Evolutionary conservation across 1,140 invertebrate species (phyloP), one percentile per base, ranked within the genome.

Genomic region (Anthonomus grandis): DNA sequence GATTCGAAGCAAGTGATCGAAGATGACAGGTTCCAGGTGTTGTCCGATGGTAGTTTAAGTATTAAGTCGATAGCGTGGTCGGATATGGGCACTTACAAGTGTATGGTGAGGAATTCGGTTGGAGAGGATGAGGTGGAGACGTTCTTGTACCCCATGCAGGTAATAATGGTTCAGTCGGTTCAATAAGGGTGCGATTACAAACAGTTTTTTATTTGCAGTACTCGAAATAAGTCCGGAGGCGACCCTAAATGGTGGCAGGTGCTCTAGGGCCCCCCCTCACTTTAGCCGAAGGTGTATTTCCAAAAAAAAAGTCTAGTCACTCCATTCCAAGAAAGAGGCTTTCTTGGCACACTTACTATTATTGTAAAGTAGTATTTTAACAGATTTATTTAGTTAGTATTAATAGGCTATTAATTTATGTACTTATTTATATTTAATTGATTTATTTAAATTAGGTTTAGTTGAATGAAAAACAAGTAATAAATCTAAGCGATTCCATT

Each of bases 81-180:
- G 10, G 87, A 92, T 67, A 92, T 93, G 89, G 90, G 89, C 21
- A 76, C 75, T 8, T 93, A 85, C 75, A 83, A 78, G 2, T 94
- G 90, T 66, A 75, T 82, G 1, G 88, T 85, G 3, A 78, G 81
- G 54, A 91, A 90, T 70, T 63, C 73, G 1, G 73, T 79, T 23
- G 86, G 86, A 8, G 77, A 81, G 42, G 86, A 88, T 61, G 72
- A 75, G 2, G 76, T 76, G 1, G 75, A 79, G 17, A 87, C 87
- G 12, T 93, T 93, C 74, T 69, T 93, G 6, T 93, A 93, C 69
- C 88, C 90, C 9, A 76, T 86, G 72, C 67, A 77, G 72, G 82
- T 83, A 74, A 78, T 75, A 74, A 24, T 4, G 47, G 31, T 10
- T 50, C 15, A 51, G 27, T 19, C 23, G 59, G 27, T 22, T 52